Evolutionary conservation across 2,888 invertebrate species (phyloP).

Genomic region (Elgonia sp.): DNA sequence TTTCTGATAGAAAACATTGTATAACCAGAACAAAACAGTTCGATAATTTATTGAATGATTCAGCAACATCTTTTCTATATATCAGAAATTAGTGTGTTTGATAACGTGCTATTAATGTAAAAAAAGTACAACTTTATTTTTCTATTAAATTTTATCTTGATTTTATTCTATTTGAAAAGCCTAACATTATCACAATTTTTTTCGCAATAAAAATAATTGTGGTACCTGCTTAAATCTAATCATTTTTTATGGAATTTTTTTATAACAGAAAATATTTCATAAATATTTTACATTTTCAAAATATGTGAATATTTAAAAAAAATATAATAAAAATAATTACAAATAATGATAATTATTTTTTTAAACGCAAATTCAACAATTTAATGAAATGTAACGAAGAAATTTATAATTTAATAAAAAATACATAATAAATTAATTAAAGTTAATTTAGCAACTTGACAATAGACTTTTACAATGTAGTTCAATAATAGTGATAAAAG

Average conservation of each 20-base stretch:
- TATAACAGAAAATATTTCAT: too few relatives aligned
- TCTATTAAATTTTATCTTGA: background rate
- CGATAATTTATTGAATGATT: conserved; percentile 31
- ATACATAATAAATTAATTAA: background rate
- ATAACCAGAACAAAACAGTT: background rate
- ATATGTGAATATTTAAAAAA: too few relatives aligned
- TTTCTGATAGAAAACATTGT: conserved; percentile 12
- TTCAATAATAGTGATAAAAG: background rate
- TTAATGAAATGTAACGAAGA: too few relatives aligned
- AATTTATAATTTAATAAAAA: background rate
- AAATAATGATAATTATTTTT: too few relatives aligned
- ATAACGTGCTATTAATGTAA: background rate
- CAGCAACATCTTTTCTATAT: conserved; percentile 6
- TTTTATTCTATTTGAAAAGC: background rate
- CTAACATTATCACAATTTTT: background rate
- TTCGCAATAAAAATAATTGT: background rate
- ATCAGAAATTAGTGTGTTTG: background rate
- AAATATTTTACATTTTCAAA: too few relatives aligned
- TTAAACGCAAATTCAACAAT: too few relatives aligned
- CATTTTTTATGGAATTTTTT: too few relatives aligned
- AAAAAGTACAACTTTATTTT: background rate
- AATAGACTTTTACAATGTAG: background rate
- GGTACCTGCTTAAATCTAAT: too few relatives aligned
- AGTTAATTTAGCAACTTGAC: background rate
- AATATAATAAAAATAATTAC: too few relatives aligned